Evolutionary conservation across 1,140 invertebrate species (phyloP).

Genomic region (Muscidifurax raptorellus): DNA sequence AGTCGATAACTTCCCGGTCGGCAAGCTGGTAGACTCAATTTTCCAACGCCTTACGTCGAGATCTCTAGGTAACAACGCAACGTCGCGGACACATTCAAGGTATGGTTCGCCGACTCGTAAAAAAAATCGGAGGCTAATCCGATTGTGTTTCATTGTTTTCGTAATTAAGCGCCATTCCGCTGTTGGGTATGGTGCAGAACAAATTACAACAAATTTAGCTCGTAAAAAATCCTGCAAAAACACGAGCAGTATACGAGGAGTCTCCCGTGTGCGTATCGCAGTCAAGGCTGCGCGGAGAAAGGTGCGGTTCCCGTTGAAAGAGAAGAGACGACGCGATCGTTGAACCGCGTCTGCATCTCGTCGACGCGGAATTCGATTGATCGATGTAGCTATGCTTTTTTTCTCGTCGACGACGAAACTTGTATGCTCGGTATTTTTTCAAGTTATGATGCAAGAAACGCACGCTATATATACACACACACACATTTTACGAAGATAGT

Average conservation of each 20-base stretch:
- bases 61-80: not conserved
- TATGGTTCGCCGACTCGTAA: not conserved
- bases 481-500: not conserved
- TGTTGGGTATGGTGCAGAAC: not conserved
- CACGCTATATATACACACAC: no score
- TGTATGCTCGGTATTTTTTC: no score
- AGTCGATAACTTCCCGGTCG: not conserved
- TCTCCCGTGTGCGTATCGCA: not conserved
- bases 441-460: no score
- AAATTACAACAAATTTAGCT: not conserved
- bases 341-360: not conserved
- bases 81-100: not conserved
- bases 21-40: not conserved
- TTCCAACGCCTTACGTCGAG: not conserved
- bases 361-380: no score
- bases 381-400: no score
- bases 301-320: not conserved
- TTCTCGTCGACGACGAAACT: no score
- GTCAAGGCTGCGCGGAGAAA: slow-evolving; percentile 1
- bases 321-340: not conserved
- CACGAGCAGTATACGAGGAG: not conserved
- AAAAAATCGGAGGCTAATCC: not conserved
- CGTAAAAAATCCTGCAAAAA: not conserved
- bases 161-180: not conserved
- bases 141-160: not conserved